Conservation (phyloP, 2,888 invertebrate genomes). For the Cabera pusaria region DNA sequence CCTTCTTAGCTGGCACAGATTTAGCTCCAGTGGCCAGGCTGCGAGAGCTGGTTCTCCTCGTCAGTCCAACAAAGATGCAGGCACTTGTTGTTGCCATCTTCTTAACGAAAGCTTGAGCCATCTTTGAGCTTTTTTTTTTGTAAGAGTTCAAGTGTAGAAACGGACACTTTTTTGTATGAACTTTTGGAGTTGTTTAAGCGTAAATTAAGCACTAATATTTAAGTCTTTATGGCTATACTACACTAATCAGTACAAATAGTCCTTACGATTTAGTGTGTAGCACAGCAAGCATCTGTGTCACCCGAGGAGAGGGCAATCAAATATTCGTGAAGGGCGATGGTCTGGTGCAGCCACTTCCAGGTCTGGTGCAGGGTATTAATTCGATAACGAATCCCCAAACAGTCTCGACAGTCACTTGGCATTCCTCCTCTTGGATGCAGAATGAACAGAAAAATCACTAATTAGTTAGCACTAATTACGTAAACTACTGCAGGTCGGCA, state of each 20-base stretch:
- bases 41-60: constrained; percentile 63
- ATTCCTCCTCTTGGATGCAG: constrained; percentile 83
- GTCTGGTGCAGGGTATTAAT: constrained; percentile 95
- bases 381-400: constrained; percentile 95
- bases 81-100: constrained; percentile 66
- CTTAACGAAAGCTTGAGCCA: constrained; percentile 77
- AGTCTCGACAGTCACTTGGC: constrained; percentile 89
- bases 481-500: constrained; percentile 27
- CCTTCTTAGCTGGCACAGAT: constrained; percentile 50
- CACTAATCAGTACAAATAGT: constrained; percentile 49
- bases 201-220: constrained; percentile 49
- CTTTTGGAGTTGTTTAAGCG: constrained; percentile 56
- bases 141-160: constrained; percentile 40
- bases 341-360: constrained; percentile 97
- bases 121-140: constrained; percentile 48
- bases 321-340: constrained; percentile 93
- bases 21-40: constrained; percentile 54
- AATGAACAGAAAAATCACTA: constrained; percentile 71
- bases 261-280: constrained; percentile 56
- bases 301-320: constrained; percentile 91
- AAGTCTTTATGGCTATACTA: constrained; percentile 23
- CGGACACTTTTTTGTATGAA: constrained; percentile 80
- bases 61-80: constrained; percentile 63
- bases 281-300: constrained; percentile 84
- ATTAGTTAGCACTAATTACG: constrained; percentile 51